phyloP scores from a whole-genome alignment of 2,113 vertebrate species.

The Hippocampus zosterae region DNA sequence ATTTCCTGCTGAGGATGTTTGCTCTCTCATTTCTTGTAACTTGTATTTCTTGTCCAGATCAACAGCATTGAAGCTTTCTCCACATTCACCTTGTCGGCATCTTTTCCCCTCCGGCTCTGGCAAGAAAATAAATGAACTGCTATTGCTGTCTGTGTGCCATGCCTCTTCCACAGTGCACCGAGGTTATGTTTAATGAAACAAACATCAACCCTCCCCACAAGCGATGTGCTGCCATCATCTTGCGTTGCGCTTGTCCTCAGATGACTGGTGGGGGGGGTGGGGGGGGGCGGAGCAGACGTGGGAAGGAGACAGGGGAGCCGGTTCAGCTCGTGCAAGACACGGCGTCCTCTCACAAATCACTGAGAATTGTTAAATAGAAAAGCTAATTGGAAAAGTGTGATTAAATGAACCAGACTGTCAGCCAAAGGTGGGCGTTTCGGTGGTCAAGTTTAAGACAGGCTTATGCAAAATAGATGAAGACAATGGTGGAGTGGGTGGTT shows the following conservation, averaged over 20 bases:
- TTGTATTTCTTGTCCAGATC: conserved; percentile 19
- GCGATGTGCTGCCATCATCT: conserved; percentile 9
- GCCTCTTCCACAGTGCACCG: conserved; percentile 15
- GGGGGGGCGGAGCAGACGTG: conserved; percentile 25
- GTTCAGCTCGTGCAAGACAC: conserved; percentile 20
- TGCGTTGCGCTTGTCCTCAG: conserved; percentile 38
- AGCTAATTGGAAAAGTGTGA: conserved; percentile 17
- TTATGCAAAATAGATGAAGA: background rate
- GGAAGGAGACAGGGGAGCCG: conserved; percentile 11
- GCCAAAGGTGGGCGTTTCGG: background rate
- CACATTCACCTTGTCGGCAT: conserved; percentile 42
- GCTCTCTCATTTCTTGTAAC: conserved; percentile 37
- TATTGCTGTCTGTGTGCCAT: conserved; percentile 9
- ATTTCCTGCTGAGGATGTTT: conserved; percentile 43
- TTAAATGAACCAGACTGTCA: background rate
- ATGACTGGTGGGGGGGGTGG: conserved; percentile 37
- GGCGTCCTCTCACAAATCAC: conserved; percentile 42
- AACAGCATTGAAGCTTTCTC: conserved; percentile 34
- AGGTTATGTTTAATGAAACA: conserved; percentile 55
- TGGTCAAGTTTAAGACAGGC: background rate
- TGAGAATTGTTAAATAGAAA: conserved; percentile 22
- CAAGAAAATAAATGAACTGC: conserved; percentile 26
- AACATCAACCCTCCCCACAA: conserved; percentile 15
- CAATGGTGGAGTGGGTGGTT: too few species aligned
- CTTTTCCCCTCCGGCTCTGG: conserved; percentile 27